Conservation (phyloP, 2,888 invertebrate species). For the Fragum sueziense region DNA sequence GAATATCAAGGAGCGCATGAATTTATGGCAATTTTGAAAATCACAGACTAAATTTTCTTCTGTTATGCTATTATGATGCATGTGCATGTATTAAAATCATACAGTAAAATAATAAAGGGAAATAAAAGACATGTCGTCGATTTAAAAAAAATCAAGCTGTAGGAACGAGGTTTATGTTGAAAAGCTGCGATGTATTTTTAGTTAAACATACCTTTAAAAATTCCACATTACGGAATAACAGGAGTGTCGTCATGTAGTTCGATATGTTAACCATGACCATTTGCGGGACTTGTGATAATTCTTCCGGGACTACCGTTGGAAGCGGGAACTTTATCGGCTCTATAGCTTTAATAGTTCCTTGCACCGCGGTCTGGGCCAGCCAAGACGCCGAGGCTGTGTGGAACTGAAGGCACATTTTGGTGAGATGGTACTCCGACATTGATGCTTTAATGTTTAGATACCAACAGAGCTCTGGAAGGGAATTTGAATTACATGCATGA, state of each 20-base stretch:
- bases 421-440: constrained; percentile 89
- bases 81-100: no score
- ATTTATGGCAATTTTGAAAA: no score
- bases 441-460: constrained; percentile 84
- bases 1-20: no score
- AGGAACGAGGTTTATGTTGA: no score
- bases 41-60: no score
- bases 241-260: constrained; percentile 88
- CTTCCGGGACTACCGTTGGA: constrained; percentile 68
- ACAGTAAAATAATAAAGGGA: no score
- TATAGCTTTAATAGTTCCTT: constrained; percentile 66
- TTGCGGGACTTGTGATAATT: constrained; percentile 90
- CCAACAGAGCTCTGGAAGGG: constrained; percentile 75
- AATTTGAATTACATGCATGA: no score
- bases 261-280: constrained; percentile 94
- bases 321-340: constrained; percentile 78
- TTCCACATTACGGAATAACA: constrained; percentile 74
- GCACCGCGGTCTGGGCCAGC: constrained; percentile 90
- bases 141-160: no score
- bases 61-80: no score
- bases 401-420: constrained; percentile 89
- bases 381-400: constrained; percentile 92
- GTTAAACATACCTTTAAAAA: constrained; percentile 37
- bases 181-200: not conserved
- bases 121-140: no score